A percentile compares a stretch with the other conserved stretches of the same genome.
phyloP scores from a whole-genome alignment of 2,113 vertebrate species.

The Corythornis cristatus region DNA sequence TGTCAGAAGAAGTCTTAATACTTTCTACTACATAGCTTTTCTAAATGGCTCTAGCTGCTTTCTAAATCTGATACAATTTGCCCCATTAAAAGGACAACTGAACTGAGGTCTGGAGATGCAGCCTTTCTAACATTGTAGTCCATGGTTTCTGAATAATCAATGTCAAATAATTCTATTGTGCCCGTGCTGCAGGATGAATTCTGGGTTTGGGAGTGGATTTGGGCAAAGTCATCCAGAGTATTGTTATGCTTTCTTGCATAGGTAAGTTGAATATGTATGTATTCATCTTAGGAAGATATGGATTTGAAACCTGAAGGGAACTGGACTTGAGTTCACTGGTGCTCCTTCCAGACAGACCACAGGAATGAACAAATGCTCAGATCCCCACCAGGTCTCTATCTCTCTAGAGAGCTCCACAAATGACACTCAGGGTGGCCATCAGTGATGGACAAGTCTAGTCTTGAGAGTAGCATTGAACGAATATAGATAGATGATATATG shows the following conservation, averaged over 20 bases:
- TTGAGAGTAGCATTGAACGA: not conserved
- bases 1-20: not conserved
- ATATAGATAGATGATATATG: not conserved
- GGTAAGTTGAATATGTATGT: not conserved
- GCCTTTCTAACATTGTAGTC: not conserved
- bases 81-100: not conserved
- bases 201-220: not conserved
- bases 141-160: not conserved
- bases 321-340: not conserved
- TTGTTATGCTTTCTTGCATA: not conserved
- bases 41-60: not conserved
- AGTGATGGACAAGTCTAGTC: not conserved
- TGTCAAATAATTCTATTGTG: not conserved
- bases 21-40: not conserved
- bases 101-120: not conserved
- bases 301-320: not conserved
- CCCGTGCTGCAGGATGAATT: not conserved
- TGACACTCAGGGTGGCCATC: not conserved
- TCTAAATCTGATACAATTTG: not conserved
- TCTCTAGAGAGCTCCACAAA: not conserved
- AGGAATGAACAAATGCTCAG: not conserved
- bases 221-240: not conserved
- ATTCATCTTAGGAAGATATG: not conserved
- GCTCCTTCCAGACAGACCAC: not conserved
- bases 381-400: not conserved